phyloP scores from a whole-genome alignment of 2,888 invertebrate genomes.

The Lasioglossum pauxillum region DNA sequence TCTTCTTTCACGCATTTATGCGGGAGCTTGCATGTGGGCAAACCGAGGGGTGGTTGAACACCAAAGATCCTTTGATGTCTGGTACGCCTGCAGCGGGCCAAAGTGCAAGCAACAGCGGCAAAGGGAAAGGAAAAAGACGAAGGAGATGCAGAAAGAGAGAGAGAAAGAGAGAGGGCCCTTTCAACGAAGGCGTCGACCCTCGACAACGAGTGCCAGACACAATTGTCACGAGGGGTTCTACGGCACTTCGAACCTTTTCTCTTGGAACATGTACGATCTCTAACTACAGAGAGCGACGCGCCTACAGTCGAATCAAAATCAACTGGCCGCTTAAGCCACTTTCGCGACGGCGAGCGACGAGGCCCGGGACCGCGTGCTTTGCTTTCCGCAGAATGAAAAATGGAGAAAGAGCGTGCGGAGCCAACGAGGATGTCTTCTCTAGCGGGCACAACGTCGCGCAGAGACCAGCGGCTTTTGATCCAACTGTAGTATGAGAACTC shows the following conservation, averaged over 20 bases:
- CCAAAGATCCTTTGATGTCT: constrained; percentile 79
- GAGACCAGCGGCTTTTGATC: neutral
- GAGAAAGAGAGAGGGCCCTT: constrained; percentile 69
- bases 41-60: constrained; percentile 50
- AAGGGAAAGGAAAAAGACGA: constrained; percentile 46
- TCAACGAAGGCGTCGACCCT: constrained; percentile 81
- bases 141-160: constrained; percentile 42
- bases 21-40: constrained; percentile 57
- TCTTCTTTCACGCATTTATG: constrained; percentile 71
- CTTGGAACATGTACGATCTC: constrained; percentile 55
- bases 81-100: constrained; percentile 63
- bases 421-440: neutral
- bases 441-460: no score
- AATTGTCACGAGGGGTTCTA: constrained; percentile 79
- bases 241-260: constrained; percentile 69
- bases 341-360: no score
- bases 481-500: constrained; percentile 35
- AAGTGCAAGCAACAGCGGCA: constrained; percentile 61
- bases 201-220: constrained; percentile 80
- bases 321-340: constrained; percentile 3
- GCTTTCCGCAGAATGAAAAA: neutral
- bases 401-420: neutral
- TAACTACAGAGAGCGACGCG: constrained; percentile 41
- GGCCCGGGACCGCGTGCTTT: neutral
- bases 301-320: constrained; percentile 20